Conservation (phyloP, 2,888 invertebrate genomes). For the Athetis lepigone region DNA sequence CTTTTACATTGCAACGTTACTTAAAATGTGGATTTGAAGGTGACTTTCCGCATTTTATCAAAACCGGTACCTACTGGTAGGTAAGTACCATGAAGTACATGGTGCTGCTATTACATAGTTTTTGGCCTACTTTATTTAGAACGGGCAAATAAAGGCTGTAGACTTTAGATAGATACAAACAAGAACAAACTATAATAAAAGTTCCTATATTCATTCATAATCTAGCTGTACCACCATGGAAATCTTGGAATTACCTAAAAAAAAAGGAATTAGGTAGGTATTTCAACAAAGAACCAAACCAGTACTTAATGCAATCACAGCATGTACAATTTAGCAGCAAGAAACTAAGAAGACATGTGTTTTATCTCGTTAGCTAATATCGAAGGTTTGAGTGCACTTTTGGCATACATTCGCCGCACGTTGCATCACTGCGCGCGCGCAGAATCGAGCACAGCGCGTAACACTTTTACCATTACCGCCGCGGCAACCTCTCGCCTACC, state of each 20-base stretch:
- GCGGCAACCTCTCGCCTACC: conserved; percentile 79
- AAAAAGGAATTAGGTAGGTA: not conserved
- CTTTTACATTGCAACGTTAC: conserved; percentile 58
- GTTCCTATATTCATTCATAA: no score
- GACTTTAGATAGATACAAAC: no score
- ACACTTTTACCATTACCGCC: conserved; percentile 87
- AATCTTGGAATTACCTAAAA: no score
- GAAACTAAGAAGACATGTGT: conserved; percentile 38
- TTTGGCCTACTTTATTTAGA: conserved; percentile 12
- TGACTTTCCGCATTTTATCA: conserved; percentile 41
- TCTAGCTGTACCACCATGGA: no score
- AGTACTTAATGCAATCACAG: not conserved
- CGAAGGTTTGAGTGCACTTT: conserved; percentile 86
- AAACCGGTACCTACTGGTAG: conserved; percentile 31
- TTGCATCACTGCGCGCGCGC: conserved; percentile 82
- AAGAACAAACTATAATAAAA: not conserved
- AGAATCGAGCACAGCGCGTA: conserved; percentile 86
- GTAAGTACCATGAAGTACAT: conserved; percentile 13
- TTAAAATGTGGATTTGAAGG: conserved; percentile 30
- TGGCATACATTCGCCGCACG: conserved; percentile 86
- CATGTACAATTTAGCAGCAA: conserved; percentile 43
- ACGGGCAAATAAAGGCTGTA: no score
- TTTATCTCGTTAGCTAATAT: conserved; percentile 51
- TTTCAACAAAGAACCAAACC: no score
- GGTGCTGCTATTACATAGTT: conserved; percentile 17